Conservation (phyloP, 2,888 invertebrate species). For the Drosophila ezoana region DNA sequence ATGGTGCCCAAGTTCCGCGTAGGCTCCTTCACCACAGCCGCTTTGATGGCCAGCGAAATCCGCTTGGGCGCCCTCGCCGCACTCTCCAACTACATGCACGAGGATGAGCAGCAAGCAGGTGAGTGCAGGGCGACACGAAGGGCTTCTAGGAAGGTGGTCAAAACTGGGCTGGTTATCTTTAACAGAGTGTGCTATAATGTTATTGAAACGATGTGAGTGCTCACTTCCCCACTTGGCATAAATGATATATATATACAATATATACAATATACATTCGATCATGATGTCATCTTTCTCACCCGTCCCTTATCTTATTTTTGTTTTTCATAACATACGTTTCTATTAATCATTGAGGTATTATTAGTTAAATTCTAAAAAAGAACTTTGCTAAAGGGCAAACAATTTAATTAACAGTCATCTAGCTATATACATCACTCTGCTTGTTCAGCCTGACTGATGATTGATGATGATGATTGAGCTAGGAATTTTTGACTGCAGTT, state of each 20-base stretch:
- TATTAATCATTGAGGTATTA: slow-evolving; percentile 19
- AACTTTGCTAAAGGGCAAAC: too few relatives aligned
- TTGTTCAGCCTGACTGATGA: too few relatives aligned
- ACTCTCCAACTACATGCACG: slow-evolving; percentile 84
- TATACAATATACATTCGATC: neutral
- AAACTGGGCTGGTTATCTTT: neutral
- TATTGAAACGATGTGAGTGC: slow-evolving; percentile 16
- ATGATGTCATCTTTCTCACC: slow-evolving; percentile 22
- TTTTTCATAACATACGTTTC: neutral
- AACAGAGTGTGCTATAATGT: neutral
- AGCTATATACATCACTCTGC: too few relatives aligned
- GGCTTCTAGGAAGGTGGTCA: too few relatives aligned
- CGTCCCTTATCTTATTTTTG: neutral
- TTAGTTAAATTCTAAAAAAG: neutral
- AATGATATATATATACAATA: neutral
- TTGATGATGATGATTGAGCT: too few relatives aligned
- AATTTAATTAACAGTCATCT: neutral
- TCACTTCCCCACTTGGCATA: neutral
- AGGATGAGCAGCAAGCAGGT: slow-evolving; percentile 83
- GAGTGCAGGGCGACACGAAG: slow-evolving; percentile 45
- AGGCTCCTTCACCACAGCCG: slow-evolving; percentile 86
- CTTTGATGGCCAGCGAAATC: slow-evolving; percentile 80
- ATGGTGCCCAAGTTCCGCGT: slow-evolving; percentile 89
- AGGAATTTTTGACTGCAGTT: too few relatives aligned
- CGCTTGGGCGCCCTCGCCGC: slow-evolving; percentile 84